Percentiles rank a stretch among this genome's conserved stretches.
These are phyloP conservation scores for Hippocampus kuda DNA, from an alignment of 2,797 vertebrate genomes.

Conservation along the genomic window DNA sequence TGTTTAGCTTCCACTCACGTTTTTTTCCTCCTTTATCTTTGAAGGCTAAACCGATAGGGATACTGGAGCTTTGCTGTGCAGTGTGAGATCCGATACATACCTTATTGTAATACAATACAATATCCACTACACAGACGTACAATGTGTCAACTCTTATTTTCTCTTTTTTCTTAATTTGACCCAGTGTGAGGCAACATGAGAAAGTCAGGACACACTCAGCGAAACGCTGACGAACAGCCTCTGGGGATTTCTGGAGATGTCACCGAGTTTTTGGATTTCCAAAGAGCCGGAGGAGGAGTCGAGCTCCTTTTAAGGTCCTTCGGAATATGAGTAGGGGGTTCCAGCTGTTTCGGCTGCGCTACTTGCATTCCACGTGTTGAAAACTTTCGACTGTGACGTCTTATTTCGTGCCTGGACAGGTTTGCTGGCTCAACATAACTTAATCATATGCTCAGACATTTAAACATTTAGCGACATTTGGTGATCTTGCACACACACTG, in stretches of 20 bases:
- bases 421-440: background rate
- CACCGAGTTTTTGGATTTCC: background rate
- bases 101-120: background rate
- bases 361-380: background rate
- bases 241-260: constrained; percentile 6
- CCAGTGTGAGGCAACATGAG: background rate
- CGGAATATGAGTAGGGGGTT: constrained; percentile 16
- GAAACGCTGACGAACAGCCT: background rate
- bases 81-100: background rate
- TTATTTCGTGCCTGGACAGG: constrained; percentile 16
- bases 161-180: background rate
- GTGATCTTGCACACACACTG: background rate
- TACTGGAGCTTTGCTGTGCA: background rate
- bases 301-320: constrained; percentile 2
- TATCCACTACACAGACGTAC: background rate
- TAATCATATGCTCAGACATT: background rate
- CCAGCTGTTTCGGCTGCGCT: too few relatives aligned
- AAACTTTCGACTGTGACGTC: constrained; percentile 3
- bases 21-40: background rate
- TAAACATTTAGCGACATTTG: background rate
- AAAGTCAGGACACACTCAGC: background rate
- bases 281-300: background rate
- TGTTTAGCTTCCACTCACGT: background rate
- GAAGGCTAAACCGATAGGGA: background rate
- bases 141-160: background rate